Evolutionary conservation across 2,113 vertebrate species (phyloP), one percentile per base, ranked within the genome.

Genomic region (Anguilla japonica): DNA sequence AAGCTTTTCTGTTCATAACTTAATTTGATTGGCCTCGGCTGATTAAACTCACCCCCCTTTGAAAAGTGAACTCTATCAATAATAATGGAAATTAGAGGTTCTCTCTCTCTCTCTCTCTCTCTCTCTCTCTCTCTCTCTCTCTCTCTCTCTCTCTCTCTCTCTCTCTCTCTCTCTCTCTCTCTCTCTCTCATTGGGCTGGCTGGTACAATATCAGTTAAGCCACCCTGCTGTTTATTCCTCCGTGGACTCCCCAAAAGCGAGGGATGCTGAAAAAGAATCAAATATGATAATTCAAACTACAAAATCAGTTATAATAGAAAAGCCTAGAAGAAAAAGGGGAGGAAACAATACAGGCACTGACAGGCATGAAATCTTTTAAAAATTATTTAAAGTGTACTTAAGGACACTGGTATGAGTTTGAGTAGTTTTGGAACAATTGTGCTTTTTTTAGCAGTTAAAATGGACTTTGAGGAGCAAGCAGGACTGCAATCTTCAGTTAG

Each of bases 1-100:
- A 82, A 82, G 41, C 81, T 50, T 41, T 43, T 82, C 20, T 50
- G 46, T 82, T 46, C 41, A 50, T 82, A 53, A 53, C 53, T 82
- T 41, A 43, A 82, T 82, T 53, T 82, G 26, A 43, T 82, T 82
- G 39, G 15, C 26, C 60, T 26, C 50, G 11, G 50, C 13, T 1
- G 8, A 26, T 67, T 67, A 22, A 67, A 26, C 60, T 13, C 13
- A 53, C 60, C 11, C 60, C 18, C 0, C 3, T 67, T 67, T 67
- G 57, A 60, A 60, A 60, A 60, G 18, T 15, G 57, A 9, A 7
- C 1, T 22, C 22, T 22, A 26, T 67, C 22, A 26, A 26, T 67
- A 67, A 60, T 13, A 60, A 60, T 16, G 18, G 57, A 0, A 15
- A 60, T 60, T 3, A 60, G 18, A 60, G 57, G 57, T 2, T 5